phyloP scores from a whole-genome alignment of 2,797 vertebrate genomes.

The Eleutherodactylus coqui region DNA sequence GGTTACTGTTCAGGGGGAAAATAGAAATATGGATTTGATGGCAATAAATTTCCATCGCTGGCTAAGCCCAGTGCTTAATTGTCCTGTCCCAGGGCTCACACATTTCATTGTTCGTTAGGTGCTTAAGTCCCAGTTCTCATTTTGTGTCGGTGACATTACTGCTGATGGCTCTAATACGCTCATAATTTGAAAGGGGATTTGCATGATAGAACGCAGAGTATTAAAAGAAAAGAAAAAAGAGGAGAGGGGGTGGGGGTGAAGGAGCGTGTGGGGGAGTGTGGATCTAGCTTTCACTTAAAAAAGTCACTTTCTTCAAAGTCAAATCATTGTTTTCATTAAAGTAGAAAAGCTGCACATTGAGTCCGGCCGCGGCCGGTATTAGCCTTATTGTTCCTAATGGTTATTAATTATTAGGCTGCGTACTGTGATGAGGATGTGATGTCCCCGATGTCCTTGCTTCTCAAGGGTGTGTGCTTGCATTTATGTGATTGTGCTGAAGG shows the following conservation, averaged over 20 bases:
- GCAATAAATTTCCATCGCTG: constrained; percentile 99
- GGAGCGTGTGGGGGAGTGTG: constrained; percentile 75
- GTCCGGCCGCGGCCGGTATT: constrained; percentile 76
- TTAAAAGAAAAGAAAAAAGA: constrained; percentile 95
- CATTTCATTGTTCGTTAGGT: constrained; percentile 99
- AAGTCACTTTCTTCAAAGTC: constrained; percentile 99
- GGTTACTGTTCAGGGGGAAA: constrained; percentile 99
- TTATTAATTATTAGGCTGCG: constrained; percentile 84
- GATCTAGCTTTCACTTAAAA: constrained; percentile 93
- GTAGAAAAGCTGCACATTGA: constrained; percentile 73
- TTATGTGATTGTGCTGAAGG: constrained; percentile 45
- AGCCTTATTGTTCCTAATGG: constrained; percentile 84
- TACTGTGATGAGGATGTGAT: constrained; percentile 79
- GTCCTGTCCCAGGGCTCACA: constrained; percentile 99
- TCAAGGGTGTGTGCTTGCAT: constrained; percentile 66
- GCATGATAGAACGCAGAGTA: constrained; percentile 99
- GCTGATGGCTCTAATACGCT: constrained; percentile 99
- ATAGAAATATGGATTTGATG: constrained; percentile 99
- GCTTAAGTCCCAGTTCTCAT: constrained; percentile 99
- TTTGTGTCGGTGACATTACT: constrained; percentile 99
- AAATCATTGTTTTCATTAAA: constrained; percentile 91
- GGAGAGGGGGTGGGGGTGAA: constrained; percentile 64
- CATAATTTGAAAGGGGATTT: constrained; percentile 99
- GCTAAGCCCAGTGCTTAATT: constrained; percentile 99
- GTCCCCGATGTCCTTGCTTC: constrained; percentile 81